Conservation (phyloP, 2,797 vertebrate species). For the Oreortyx pictus region DNA sequence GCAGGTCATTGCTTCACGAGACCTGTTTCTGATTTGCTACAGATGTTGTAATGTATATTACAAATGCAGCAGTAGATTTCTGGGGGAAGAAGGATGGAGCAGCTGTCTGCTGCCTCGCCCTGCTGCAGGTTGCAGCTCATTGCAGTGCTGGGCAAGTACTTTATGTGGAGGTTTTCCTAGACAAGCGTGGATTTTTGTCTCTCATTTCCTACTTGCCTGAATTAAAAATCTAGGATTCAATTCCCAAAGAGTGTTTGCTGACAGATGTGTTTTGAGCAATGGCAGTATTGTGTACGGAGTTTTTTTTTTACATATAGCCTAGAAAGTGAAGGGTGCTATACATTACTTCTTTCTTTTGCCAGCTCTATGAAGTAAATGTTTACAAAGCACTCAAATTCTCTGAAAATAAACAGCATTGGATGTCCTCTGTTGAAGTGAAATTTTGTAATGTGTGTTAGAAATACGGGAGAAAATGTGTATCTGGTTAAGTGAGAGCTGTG, state of each 20-base stretch:
- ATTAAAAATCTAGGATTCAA: neutral
- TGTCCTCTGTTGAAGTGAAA: neutral
- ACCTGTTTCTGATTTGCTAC: neutral
- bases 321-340: neutral
- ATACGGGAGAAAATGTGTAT: neutral
- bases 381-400: neutral
- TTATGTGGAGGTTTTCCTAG: neutral
- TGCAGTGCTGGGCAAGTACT: neutral
- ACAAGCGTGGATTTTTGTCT: neutral
- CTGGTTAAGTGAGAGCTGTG: neutral
- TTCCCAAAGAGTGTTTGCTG: neutral
- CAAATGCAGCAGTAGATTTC: neutral
- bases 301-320: neutral
- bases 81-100: neutral
- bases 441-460: neutral
- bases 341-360: neutral
- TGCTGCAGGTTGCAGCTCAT: neutral
- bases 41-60: neutral
- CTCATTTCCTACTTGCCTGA: neutral
- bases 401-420: neutral
- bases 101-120: neutral
- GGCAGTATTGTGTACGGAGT: accelerated
- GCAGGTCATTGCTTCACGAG: too few relatives aligned
- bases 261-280: neutral
- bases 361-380: neutral